Evolutionary conservation across 1,140 invertebrate genomes (phyloP).

Genomic region (Asobara japonica): DNA sequence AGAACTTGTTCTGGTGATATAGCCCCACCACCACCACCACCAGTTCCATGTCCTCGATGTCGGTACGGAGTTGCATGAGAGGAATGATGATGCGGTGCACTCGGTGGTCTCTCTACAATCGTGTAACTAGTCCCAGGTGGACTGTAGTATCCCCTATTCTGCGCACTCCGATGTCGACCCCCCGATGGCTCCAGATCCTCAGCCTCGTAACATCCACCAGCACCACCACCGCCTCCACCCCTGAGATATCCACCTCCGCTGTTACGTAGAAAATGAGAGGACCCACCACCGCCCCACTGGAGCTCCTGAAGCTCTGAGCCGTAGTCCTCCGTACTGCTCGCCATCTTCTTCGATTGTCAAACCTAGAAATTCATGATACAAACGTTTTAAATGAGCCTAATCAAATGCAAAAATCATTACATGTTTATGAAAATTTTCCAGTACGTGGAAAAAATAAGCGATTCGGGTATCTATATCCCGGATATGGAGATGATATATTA

Average conservation of each 20-base stretch:
- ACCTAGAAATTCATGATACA: conserved; percentile 41
- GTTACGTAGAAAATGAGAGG: conserved; percentile 57
- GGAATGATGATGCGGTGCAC: conserved; percentile 75
- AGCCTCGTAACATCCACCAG: conserved; percentile 62
- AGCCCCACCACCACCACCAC: conserved; percentile 72
- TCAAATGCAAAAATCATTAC: too few relatives aligned
- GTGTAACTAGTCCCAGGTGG: conserved; percentile 82
- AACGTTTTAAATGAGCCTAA: background rate
- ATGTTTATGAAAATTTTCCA: too few relatives aligned
- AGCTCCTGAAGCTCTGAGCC: conserved; percentile 70
- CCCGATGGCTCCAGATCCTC: conserved; percentile 63
- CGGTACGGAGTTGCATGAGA: conserved; percentile 70
- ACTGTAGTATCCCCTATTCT: conserved; percentile 66
- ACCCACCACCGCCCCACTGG: conserved; percentile 65
- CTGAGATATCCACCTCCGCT: conserved; percentile 34
- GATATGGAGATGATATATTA: too few relatives aligned
- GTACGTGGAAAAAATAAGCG: too few relatives aligned
- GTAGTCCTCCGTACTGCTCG: conserved; percentile 65
- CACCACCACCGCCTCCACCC: conserved; percentile 50
- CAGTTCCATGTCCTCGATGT: conserved; percentile 61
- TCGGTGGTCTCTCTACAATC: conserved; percentile 82
- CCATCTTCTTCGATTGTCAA: conserved; percentile 57
- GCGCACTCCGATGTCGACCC: conserved; percentile 49
- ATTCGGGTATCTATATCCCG: too few relatives aligned
- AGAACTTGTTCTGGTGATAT: conserved; percentile 84